Percentiles rank a stretch among this genome's conserved stretches.
Evolutionary conservation across 2,888 invertebrate genomes (phyloP).

Genomic region (Eupithecia centaureata): DNA sequence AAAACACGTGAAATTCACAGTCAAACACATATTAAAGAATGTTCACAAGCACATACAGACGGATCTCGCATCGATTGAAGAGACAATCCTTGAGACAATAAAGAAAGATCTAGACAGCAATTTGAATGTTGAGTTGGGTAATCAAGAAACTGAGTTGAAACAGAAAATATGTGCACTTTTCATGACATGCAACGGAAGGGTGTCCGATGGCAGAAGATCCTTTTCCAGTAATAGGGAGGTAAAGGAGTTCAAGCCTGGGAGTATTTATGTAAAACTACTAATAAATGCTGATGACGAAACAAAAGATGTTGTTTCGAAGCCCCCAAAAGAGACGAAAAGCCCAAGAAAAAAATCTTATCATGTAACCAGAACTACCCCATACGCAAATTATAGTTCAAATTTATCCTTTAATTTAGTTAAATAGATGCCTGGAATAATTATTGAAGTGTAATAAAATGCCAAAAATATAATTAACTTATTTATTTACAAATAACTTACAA

Average conservation of each 20-base stretch:
- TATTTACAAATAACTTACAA: slow-evolving; percentile 34
- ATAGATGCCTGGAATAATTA: neutral
- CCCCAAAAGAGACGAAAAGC: neutral
- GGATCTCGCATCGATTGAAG: slow-evolving; percentile 44
- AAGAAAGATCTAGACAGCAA: slow-evolving; percentile 59
- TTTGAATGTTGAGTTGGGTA: slow-evolving; percentile 58
- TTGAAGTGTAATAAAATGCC: slow-evolving; percentile 19
- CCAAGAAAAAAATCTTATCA: neutral
- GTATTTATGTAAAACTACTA: slow-evolving; percentile 57
- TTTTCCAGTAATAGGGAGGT: neutral
- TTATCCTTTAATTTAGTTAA: neutral
- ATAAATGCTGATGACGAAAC: slow-evolving; percentile 51
- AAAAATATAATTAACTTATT: slow-evolving; percentile 25
- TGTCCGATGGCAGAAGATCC: slow-evolving; percentile 24
- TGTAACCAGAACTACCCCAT: neutral
- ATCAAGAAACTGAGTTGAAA: slow-evolving; percentile 49
- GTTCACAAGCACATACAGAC: slow-evolving; percentile 41
- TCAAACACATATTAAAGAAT: slow-evolving; percentile 43
- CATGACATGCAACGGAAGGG: slow-evolving; percentile 56
- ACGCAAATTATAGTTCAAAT: neutral
- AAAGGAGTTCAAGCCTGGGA: slow-evolving; percentile 33
- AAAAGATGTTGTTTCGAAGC: neutral
- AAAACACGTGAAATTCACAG: slow-evolving; percentile 48
- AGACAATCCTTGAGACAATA: slow-evolving; percentile 45
- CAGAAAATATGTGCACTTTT: slow-evolving; percentile 60